Base-by-base conservation (phyloP, 2,888 invertebrate species). In the Drosophila prolongata region DNA sequence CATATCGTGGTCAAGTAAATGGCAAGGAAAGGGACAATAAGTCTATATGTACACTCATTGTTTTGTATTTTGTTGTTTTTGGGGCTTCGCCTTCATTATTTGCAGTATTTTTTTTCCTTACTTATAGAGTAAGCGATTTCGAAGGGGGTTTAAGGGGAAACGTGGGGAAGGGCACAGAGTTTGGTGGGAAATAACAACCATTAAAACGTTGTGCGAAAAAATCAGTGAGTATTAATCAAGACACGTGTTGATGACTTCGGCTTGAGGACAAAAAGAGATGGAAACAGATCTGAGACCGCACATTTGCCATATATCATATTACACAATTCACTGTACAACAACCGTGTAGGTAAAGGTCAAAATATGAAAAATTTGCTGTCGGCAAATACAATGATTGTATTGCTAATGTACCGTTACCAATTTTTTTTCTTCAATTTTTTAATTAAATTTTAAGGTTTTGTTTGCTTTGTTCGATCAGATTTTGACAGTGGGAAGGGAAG, bases 41-140 rank as follows among this genome's bases (percentile, higher is more conserved):
- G 61, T 59, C 38, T 37, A 19, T 60, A 61, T 59, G 37, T 38
- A 46, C 35, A 40, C 46, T 52, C 43, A 43, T 55, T 59, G 30
- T 50, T 58, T n/a, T 57, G 46, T 44, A 37, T 35, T 62, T 44
- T 53, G 43, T 40, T 58, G 37, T 46, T 56, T 56, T 46, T 49
- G 40, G 40, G 56, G 44, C 60, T 66, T 76, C 66, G 62, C 73
- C 79, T 78, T 84, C 76, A 78, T 81, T 76, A 57, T 66, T 83
- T 57, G 59, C 57, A n/a, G 42, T 65, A 74, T 76, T 70, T 77
- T 61, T 61, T 61, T 47, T 52, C 16, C 11, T 68, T 71, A 43
- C 61, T 68, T 56, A 24, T 42, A 42, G 40, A 34, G 61, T 13
- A 14, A 46, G 19, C 58, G 9, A 53, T 53, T 40, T 10, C n/a